Conservation (phyloP, 2,113 vertebrate genomes). For the Myrmecobius fasciatus region DNA sequence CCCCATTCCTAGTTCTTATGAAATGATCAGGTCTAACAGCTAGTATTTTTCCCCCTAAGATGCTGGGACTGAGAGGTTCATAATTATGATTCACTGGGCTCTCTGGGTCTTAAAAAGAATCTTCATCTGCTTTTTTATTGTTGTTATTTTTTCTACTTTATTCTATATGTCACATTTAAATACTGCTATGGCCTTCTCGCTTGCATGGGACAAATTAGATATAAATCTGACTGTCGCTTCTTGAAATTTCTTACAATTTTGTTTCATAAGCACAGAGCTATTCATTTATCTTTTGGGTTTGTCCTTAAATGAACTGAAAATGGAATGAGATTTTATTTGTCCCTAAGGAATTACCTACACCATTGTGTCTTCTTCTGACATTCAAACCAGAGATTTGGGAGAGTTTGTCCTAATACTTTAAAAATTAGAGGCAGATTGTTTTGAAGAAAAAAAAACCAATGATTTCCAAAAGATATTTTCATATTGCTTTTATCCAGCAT, state of each 20-base stretch:
- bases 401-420: conserved; percentile 7
- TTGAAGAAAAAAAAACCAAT: conserved; percentile 3
- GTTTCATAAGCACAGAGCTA: not conserved
- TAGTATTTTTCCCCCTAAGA: not conserved
- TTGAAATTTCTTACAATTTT: conserved; percentile 26
- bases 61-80: not conserved
- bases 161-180: conserved; percentile 14
- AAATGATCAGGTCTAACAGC: not conserved
- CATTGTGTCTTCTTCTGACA: not conserved
- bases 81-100: conserved; percentile 21
- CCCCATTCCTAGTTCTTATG: not conserved
- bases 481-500: conserved; percentile 37
- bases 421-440: conserved; percentile 46
- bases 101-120: conserved; percentile 4
- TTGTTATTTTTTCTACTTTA: conserved; percentile 1
- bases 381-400: conserved; percentile 14
- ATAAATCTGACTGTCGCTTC: conserved; percentile 6
- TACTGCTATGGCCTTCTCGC: not conserved
- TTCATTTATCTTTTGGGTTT: conserved; percentile 33
- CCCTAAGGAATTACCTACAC: not conserved
- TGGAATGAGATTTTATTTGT: conserved; percentile 22
- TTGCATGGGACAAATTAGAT: not conserved
- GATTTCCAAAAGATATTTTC: conserved; percentile 1
- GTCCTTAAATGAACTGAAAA: conserved; percentile 27
- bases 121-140: not conserved